These are phyloP conservation scores for Manis javanica DNA, from an alignment of 2,797 vertebrate genomes.

Conservation along the genomic window DNA sequence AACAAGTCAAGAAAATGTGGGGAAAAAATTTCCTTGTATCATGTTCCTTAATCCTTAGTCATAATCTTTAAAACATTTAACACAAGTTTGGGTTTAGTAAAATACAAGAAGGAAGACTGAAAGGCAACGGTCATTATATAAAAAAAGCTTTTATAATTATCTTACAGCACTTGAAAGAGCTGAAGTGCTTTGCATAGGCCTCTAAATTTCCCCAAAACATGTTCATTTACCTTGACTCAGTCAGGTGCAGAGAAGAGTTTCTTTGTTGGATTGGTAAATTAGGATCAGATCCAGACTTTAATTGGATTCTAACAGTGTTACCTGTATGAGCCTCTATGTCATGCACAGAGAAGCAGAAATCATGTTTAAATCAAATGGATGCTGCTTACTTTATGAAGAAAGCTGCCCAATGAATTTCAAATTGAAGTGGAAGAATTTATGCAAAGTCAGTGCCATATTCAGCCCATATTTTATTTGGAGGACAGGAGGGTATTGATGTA, in stretches of 20 bases:
- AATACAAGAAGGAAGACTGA: not conserved
- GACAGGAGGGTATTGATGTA: not conserved
- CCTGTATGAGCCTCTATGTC: not conserved
- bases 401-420: not conserved
- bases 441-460: not conserved
- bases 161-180: not conserved
- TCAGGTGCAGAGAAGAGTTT: not conserved
- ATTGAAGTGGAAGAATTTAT: not conserved
- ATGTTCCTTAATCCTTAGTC: not conserved
- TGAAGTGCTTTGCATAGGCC: not conserved
- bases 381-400: not conserved
- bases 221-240: not conserved
- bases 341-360: not conserved
- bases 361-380: not conserved
- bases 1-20: not conserved
- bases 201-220: not conserved
- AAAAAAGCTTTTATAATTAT: not conserved
- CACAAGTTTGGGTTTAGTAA: not conserved
- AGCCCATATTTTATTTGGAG: not conserved
- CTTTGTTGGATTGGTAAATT: not conserved
- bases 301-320: accelerated
- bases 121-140: not conserved
- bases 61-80: not conserved
- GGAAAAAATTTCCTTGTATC: slow-evolving; percentile 1
- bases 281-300: not conserved